Evolutionary conservation across 1,140 invertebrate genomes (phyloP).

Genomic region (Ectropis grisescens): DNA sequence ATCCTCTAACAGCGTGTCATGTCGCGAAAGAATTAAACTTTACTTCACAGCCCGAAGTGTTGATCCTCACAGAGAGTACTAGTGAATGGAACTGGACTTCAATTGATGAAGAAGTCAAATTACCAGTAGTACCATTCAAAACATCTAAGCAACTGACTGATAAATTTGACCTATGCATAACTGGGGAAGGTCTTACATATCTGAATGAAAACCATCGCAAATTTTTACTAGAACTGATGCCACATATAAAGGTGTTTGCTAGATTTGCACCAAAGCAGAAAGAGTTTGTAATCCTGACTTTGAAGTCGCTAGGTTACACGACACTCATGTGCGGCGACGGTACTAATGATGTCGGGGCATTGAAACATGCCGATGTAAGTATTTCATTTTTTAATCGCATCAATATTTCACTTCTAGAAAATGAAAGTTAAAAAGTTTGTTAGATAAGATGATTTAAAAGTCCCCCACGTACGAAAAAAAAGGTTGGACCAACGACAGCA

Average conservation of each 20-base stretch:
- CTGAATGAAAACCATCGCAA: constrained; percentile 75
- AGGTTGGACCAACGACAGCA: too few species aligned
- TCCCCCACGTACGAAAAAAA: too few species aligned
- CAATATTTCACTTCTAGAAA: neutral
- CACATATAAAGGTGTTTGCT: constrained; percentile 91
- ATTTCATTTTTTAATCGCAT: constrained; percentile 4
- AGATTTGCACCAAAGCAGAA: constrained; percentile 97
- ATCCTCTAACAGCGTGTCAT: constrained; percentile 98
- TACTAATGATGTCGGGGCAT: constrained; percentile 99
- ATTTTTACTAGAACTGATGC: constrained; percentile 82
- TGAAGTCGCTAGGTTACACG: constrained; percentile 89
- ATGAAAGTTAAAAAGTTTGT: too few species aligned
- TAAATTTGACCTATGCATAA: constrained; percentile 92
- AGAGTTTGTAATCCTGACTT: constrained; percentile 91
- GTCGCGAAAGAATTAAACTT: constrained; percentile 96
- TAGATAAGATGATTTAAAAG: too few species aligned
- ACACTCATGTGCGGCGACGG: constrained; percentile 99
- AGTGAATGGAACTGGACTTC: constrained; percentile 84
- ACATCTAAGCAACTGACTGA: constrained; percentile 71
- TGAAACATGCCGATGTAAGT: constrained; percentile 98
- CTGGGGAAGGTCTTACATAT: constrained; percentile 89
- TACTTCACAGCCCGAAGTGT: constrained; percentile 78
- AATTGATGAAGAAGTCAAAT: constrained; percentile 78
- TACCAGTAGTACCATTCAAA: constrained; percentile 71
- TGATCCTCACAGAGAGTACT: constrained; percentile 78